These are phyloP conservation scores for Syrmaticus mikado DNA, from an alignment of 2,113 vertebrate genomes.

Conservation along the genomic window DNA sequence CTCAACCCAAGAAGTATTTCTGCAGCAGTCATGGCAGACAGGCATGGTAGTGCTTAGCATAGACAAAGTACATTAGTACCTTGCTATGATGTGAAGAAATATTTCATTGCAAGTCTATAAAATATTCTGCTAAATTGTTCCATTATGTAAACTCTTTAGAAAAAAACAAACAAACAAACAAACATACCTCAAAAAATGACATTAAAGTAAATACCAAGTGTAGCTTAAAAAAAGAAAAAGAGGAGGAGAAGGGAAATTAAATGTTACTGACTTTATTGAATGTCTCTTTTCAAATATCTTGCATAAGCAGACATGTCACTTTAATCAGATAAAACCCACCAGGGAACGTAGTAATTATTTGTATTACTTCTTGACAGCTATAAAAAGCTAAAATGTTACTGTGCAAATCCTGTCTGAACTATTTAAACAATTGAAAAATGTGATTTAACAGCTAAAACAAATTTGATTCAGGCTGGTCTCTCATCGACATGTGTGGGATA, in stretches of 20 bases:
- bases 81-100: background rate
- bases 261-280: slow-evolving; percentile 51
- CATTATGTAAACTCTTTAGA: background rate
- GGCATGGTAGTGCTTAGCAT: background rate
- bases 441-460: slow-evolving; percentile 68
- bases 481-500: background rate
- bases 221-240: background rate
- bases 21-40: background rate
- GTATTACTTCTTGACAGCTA: slow-evolving; percentile 65
- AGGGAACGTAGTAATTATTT: slow-evolving; percentile 66
- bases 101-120: background rate
- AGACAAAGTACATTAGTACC: background rate
- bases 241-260: slow-evolving; percentile 34
- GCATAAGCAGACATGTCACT: slow-evolving; percentile 68
- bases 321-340: slow-evolving; percentile 67
- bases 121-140: background rate
- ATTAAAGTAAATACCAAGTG: slow-evolving; percentile 37
- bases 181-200: background rate
- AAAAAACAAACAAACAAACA: background rate
- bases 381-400: slow-evolving; percentile 67
- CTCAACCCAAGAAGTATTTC: background rate
- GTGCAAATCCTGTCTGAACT: slow-evolving; percentile 66
- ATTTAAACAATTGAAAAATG: slow-evolving; percentile 71
- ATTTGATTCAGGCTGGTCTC: slow-evolving; percentile 51
- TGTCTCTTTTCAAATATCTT: slow-evolving; percentile 65